These are phyloP conservation scores for Upupa epops DNA, from an alignment of 2,113 vertebrate species.

Conservation along the genomic window DNA sequence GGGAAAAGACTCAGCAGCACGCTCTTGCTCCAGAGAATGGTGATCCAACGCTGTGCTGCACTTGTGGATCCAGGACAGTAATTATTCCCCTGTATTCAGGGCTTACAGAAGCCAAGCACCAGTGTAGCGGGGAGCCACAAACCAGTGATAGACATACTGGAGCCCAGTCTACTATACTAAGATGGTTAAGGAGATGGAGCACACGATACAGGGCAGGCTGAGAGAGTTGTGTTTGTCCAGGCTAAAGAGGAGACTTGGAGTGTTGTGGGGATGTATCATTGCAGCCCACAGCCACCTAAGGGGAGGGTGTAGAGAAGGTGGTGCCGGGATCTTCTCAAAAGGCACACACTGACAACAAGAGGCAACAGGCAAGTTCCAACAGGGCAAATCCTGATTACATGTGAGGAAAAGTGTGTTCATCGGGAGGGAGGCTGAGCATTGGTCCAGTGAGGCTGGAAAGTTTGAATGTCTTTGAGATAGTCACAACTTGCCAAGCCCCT, in stretches of 20 bases:
- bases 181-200: neutral
- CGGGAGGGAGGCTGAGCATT: neutral
- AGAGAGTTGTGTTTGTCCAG: neutral
- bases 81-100: neutral
- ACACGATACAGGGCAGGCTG: neutral
- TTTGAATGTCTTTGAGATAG: neutral
- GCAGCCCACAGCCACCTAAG: neutral
- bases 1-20: neutral
- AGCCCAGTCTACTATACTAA: neutral
- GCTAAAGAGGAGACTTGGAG: neutral
- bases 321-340: neutral
- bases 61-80: neutral
- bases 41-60: neutral
- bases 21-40: neutral
- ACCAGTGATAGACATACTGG: neutral
- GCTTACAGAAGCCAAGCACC: neutral
- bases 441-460: neutral
- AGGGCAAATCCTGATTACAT: neutral
- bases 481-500: neutral
- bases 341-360: neutral
- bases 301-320: neutral
- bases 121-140: neutral
- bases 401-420: neutral
- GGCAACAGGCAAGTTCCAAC: constrained; percentile 39
- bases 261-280: neutral